phyloP scores from a whole-genome alignment of 2,888 invertebrate species.

The Erpobdella octoculata region DNA sequence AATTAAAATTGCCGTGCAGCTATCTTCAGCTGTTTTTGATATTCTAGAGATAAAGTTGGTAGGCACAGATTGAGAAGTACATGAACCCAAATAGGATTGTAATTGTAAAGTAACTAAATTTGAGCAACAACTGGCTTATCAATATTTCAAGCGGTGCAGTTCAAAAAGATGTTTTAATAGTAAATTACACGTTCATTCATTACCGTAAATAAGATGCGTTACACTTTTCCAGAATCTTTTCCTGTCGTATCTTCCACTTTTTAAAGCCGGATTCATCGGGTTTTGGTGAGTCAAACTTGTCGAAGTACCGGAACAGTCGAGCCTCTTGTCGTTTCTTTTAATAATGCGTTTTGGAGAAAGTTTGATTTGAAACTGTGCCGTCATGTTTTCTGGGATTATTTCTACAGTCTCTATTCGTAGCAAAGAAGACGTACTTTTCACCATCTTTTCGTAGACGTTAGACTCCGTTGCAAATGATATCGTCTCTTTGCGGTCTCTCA shows the following conservation, averaged over 20 bases:
- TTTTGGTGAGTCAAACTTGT: constrained; percentile 14
- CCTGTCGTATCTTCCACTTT: constrained; percentile 15
- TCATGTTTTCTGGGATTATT: constrained; percentile 18
- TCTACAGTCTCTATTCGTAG: constrained; percentile 24
- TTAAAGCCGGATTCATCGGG: constrained; percentile 3
- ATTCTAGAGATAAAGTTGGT: too few relatives aligned
- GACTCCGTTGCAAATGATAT: constrained; percentile 19
- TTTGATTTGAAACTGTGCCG: constrained; percentile 25
- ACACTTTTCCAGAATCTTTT: constrained; percentile 27
- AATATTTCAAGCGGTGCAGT: too few relatives aligned
- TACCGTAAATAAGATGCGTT: constrained; percentile 20
- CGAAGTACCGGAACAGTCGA: constrained; percentile 14
- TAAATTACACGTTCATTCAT: neutral
- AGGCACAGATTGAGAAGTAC: too few relatives aligned
- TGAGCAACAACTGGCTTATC: too few relatives aligned
- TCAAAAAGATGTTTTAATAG: too few relatives aligned
- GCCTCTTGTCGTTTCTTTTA: constrained; percentile 5
- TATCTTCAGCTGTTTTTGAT: too few relatives aligned
- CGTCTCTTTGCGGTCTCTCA: neutral
- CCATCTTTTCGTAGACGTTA: constrained; percentile 26
- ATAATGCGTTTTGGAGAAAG: constrained; percentile 16
- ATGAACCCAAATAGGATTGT: too few relatives aligned
- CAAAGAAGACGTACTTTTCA: constrained; percentile 25
- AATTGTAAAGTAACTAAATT: too few relatives aligned
- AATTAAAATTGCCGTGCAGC: too few relatives aligned